These are phyloP conservation scores for Thamnaconus septentrionalis DNA, from an alignment of 2,113 vertebrate species.

Conservation along the genomic window DNA sequence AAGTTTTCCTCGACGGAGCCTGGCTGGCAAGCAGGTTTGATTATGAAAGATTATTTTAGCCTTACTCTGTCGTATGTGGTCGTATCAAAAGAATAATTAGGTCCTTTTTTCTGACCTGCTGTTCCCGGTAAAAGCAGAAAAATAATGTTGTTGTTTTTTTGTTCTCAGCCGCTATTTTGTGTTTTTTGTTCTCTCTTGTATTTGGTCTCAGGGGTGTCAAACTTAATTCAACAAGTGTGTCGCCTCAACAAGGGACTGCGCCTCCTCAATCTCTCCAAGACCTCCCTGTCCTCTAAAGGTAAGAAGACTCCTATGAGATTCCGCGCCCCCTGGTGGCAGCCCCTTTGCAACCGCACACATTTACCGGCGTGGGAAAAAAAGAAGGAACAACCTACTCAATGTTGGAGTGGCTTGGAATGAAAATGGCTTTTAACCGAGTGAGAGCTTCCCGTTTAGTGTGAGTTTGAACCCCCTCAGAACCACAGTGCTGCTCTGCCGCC, in stretches of 20 bases:
- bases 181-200: conserved; percentile 7
- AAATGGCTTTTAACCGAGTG: too few relatives aligned
- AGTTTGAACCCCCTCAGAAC: too few relatives aligned
- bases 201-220: conserved; percentile 54
- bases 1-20: background rate
- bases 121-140: background rate
- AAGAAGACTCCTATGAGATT: conserved; percentile 19
- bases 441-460: too few relatives aligned
- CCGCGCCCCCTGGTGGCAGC: conserved; percentile 47
- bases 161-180: background rate
- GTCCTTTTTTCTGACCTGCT: too few relatives aligned
- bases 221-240: conserved; percentile 87
- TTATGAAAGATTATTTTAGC: background rate
- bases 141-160: background rate
- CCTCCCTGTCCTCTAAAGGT: conserved; percentile 88
- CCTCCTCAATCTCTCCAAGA: conserved; percentile 89
- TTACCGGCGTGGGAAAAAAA: too few relatives aligned
- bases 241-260: conserved; percentile 87
- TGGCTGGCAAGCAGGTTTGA: too few relatives aligned
- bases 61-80: background rate
- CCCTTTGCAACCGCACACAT: too few relatives aligned
- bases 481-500: too few relatives aligned
- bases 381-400: too few relatives aligned
- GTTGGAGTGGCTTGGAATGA: too few relatives aligned
- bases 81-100: background rate